phyloP scores from a whole-genome alignment of 2,113 vertebrate species.

The Otus sunia region DNA sequence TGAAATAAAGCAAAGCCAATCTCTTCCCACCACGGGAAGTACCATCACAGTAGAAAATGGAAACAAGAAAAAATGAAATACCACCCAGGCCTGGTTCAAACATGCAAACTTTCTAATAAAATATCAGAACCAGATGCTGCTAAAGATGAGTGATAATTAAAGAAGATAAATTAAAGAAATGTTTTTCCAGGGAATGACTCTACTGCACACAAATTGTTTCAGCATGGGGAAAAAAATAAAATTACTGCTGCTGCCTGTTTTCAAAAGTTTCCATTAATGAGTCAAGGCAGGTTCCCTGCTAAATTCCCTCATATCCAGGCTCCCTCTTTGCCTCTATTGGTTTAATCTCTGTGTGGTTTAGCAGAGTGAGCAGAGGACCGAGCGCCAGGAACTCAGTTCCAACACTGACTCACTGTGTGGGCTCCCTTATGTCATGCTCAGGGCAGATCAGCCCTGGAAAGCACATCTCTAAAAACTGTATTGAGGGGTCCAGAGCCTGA shows the following conservation, averaged over 20 bases:
- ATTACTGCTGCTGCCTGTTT: constrained; percentile 66
- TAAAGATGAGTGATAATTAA: constrained; percentile 80
- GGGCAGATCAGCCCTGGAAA: constrained; percentile 43
- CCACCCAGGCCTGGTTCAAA: constrained; percentile 59
- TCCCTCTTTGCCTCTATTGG: constrained; percentile 40
- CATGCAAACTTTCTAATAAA: constrained; percentile 77
- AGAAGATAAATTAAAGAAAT: constrained; percentile 79
- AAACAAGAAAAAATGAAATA: constrained; percentile 66
- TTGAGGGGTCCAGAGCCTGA: background rate
- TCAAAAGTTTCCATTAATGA: constrained; percentile 72
- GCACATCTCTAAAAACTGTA: background rate
- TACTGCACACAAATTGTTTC: constrained; percentile 70
- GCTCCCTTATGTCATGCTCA: constrained; percentile 26
- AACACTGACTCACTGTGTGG: constrained; percentile 50
- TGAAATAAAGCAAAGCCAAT: constrained; percentile 65
- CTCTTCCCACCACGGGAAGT: constrained; percentile 70
- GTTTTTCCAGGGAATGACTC: constrained; percentile 75
- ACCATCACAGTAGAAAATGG: constrained; percentile 68
- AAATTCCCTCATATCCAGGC: constrained; percentile 46
- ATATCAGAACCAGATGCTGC: constrained; percentile 80
- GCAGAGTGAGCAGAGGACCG: background rate
- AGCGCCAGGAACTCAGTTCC: background rate
- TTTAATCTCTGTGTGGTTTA: constrained; percentile 60
- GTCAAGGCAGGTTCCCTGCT: constrained; percentile 59
- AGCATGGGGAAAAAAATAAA: constrained; percentile 67